phyloP scores from a whole-genome alignment of 2,797 vertebrate species.

The Pseudochaenichthys georgianus region DNA sequence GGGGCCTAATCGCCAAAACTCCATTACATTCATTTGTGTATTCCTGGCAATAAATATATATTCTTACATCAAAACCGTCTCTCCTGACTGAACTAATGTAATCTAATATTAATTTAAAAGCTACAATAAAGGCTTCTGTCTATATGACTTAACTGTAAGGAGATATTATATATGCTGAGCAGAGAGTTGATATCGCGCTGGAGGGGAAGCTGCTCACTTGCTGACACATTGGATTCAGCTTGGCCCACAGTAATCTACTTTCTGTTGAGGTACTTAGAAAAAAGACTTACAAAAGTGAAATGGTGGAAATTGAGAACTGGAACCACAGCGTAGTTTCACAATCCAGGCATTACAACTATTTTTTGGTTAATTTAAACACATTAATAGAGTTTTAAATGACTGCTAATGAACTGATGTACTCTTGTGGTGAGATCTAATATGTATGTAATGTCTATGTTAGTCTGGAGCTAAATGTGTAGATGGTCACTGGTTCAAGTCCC shows the following conservation, averaged over 20 bases:
- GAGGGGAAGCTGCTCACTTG: conserved; percentile 9
- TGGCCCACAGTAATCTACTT: conserved; percentile 15
- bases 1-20: too few relatives aligned
- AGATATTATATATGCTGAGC: conserved; percentile 21
- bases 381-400: background rate
- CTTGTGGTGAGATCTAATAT: background rate
- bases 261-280: background rate
- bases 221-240: conserved; percentile 34
- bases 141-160: conserved; percentile 7
- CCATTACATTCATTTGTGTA: too few relatives aligned
- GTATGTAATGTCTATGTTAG: background rate
- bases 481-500: too few relatives aligned
- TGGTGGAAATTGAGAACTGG: background rate
- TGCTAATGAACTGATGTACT: too few relatives aligned
- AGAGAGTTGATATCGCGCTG: conserved; percentile 10
- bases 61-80: too few relatives aligned
- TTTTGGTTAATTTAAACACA: background rate
- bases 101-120: conserved; percentile 6
- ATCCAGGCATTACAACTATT: background rate
- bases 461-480: too few relatives aligned
- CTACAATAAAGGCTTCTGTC: background rate
- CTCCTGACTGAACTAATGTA: background rate
- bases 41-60: too few relatives aligned
- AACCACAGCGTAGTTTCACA: background rate
- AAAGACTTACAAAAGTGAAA: background rate